Evolutionary conservation across 1,140 invertebrate species (phyloP), one percentile per base, ranked within the genome.

Genomic region (Thaumatotibia leucotreta): DNA sequence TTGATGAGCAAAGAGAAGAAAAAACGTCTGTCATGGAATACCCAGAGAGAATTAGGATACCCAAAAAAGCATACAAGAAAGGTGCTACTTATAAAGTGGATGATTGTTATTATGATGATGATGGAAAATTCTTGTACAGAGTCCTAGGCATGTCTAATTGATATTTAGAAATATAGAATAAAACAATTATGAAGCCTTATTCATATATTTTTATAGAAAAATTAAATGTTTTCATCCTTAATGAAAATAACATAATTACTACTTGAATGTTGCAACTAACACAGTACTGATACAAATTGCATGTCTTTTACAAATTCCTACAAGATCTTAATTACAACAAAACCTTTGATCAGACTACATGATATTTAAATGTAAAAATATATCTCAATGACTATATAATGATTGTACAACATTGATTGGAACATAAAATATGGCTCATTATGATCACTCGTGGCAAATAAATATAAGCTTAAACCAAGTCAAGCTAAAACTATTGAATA

Each of bases 71-170:
- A 10, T 92, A 88, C 17, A 93, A 93, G 69, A 83, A 84, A 74
- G 94, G 93, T 20, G 92, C 92, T 29, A 95, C 93, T 11, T 96
- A 95, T 76, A 94, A 94, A 80, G 91, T 96, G 1, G 92, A 94
- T 71, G 95, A 96, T 88, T 95, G 94, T 73, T 96, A 94, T 86
- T 96, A 96, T 83, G 94, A 96, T 83, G 91, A 93, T 80, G 94
- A 96, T 92, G 95, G 95, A 0, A 89, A 92, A 83, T 96, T 96
- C 92, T 92, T 96, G 14, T 96, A 96, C 76, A 90, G 95, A 75
- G 93, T 96, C 20, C 93, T 95, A 27, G 95, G 94, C 66, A 92
- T 95, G 92, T 76, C 71, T 11, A 70, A 76, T 65, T 71, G 73
- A 72, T 23, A 66, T 50, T 29, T 49, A 39, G 35, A 45, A 45